These are phyloP conservation scores for Onychomys leucogaster DNA, from an alignment of 2,797 vertebrate genomes.

Conservation along the genomic window DNA sequence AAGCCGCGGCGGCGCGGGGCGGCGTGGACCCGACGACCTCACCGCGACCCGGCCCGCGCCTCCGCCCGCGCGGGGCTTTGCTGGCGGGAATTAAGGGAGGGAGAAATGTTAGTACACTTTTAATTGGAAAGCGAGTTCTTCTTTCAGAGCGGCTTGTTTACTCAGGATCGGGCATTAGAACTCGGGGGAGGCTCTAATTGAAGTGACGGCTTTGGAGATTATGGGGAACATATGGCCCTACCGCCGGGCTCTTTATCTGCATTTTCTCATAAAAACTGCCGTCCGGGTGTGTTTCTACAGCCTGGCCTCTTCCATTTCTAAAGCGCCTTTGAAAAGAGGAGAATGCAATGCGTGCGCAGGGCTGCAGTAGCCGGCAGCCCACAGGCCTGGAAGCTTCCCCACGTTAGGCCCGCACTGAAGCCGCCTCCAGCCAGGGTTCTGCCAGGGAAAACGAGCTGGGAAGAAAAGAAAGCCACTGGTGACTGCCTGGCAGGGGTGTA, in stretches of 20 bases:
- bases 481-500: neutral
- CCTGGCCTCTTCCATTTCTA: constrained; percentile 69
- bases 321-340: constrained; percentile 75
- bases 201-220: constrained; percentile 91
- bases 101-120: constrained; percentile 89
- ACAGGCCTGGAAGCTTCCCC: neutral
- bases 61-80: constrained; percentile 72
- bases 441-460: neutral
- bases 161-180: constrained; percentile 86
- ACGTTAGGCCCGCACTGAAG: neutral
- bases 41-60: constrained; percentile 82
- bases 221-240: constrained; percentile 89
- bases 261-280: constrained; percentile 90
- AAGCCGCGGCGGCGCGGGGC: constrained; percentile 75
- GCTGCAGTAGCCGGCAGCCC: neutral
- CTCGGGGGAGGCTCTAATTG: constrained; percentile 90
- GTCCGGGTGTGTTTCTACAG: constrained; percentile 76
- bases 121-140: constrained; percentile 91
- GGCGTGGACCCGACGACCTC: constrained; percentile 82
- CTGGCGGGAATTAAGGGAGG: constrained; percentile 87
- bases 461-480: neutral
- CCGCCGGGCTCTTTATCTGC: constrained; percentile 87
- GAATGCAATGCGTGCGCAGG: neutral
- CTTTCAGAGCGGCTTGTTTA: constrained; percentile 91
- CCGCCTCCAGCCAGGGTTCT: neutral